Percentiles rank a stretch among this genome's conserved stretches.
Evolutionary conservation across 2,888 invertebrate genomes (phyloP).

Genomic region (Pristionchus japonicus): DNA sequence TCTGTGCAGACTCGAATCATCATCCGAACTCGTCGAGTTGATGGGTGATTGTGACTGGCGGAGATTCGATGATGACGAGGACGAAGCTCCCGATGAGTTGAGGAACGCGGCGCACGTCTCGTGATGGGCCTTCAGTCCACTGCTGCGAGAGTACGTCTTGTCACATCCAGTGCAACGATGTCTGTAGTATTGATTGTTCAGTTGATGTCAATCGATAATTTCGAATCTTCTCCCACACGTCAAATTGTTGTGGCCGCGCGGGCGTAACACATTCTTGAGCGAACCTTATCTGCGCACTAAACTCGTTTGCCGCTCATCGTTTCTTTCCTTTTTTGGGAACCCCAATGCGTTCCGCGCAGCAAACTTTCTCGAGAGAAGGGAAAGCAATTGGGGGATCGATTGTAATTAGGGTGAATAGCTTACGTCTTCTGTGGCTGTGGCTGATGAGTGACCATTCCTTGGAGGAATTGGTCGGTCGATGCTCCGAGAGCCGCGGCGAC

Average conservation of each 20-base stretch:
- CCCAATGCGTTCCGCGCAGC: background rate
- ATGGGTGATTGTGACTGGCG: constrained; percentile 50
- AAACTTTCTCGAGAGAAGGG: background rate
- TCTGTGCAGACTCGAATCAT: constrained; percentile 49
- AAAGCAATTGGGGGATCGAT: background rate
- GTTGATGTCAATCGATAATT: background rate
- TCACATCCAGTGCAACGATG: constrained; percentile 71
- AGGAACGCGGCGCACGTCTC: constrained; percentile 66
- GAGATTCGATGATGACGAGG: background rate
- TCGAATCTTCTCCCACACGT: background rate
- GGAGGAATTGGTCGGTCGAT: background rate
- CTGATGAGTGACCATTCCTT: background rate
- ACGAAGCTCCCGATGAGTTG: constrained; percentile 17
- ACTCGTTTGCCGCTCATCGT: background rate
- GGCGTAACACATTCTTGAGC: constrained; percentile 4
- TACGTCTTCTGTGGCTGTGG: background rate
- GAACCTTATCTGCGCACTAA: background rate
- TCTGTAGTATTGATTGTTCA: constrained; percentile 47
- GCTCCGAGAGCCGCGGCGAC: background rate
- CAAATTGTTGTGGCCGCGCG: background rate
- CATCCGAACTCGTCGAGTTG: constrained; percentile 51
- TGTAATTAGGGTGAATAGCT: background rate
- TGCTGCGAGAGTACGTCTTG: constrained; percentile 70
- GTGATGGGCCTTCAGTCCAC: constrained; percentile 71
- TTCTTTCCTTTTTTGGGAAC: background rate